Conservation (phyloP, 2,113 vertebrate genomes). For the Ancistrus triradiatus region DNA sequence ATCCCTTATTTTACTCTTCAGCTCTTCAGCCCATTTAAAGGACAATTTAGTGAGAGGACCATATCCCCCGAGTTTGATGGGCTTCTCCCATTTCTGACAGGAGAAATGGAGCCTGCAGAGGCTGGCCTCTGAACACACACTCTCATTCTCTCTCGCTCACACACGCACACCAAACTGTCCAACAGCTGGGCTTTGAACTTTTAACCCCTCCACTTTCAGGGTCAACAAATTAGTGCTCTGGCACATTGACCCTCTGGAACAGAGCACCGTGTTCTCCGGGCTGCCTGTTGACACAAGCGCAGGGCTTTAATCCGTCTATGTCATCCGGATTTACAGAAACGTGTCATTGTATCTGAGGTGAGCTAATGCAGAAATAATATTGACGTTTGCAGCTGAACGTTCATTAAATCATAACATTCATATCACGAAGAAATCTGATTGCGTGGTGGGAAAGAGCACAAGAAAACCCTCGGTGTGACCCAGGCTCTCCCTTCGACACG, state of each 20-base stretch:
- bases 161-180: constrained; percentile 27
- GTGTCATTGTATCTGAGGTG: constrained; percentile 48
- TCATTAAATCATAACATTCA: constrained; percentile 40
- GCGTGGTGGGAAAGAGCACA: background rate
- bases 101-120: constrained; percentile 47
- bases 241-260: constrained; percentile 50
- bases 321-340: constrained; percentile 43
- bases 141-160: background rate
- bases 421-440: constrained; percentile 23
- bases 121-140: constrained; percentile 23
- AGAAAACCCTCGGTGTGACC: background rate
- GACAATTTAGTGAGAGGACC: constrained; percentile 43
- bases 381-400: constrained; percentile 34
- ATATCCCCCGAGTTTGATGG: constrained; percentile 40
- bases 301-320: constrained; percentile 45
- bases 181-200: constrained; percentile 59
- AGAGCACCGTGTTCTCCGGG: constrained; percentile 31
- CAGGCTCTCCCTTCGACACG: background rate
- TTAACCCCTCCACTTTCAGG: constrained; percentile 49
- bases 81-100: constrained; percentile 27
- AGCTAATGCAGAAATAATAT: constrained; percentile 56
- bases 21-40: constrained; percentile 43
- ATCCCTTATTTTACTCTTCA: constrained; percentile 33
- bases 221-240: constrained; percentile 55
- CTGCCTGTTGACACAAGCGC: constrained; percentile 50